These are phyloP conservation scores for Cyprinodon variegatus DNA, from an alignment of 2,113 vertebrate genomes.

Conservation along the genomic window DNA sequence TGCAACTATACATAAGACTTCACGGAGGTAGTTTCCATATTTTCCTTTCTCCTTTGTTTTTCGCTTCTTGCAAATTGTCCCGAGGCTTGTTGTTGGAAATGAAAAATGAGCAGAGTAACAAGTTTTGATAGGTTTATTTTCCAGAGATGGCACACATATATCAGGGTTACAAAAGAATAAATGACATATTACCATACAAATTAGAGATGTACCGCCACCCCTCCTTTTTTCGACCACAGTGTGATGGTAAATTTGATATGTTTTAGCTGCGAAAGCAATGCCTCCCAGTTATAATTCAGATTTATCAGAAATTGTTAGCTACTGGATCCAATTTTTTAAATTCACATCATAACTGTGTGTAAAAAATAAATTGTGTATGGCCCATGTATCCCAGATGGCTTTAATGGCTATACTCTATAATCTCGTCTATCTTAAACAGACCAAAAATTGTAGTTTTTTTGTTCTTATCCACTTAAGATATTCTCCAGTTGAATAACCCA, in stretches of 20 bases:
- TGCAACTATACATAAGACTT: conserved; percentile 37
- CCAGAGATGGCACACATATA: conserved; percentile 56
- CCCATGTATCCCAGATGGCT: conserved; percentile 5
- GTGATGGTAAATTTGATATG: conserved; percentile 30
- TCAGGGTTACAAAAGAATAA: conserved; percentile 62
- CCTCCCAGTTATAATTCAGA: conserved; percentile 7
- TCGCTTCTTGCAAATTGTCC: conserved; percentile 25
- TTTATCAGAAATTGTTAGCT: conserved; percentile 17
- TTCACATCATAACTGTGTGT: background rate
- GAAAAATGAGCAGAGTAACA: conserved; percentile 69
- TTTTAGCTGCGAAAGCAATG: conserved; percentile 32
- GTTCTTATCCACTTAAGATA: conserved; percentile 17
- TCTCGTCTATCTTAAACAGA: background rate
- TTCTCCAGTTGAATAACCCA: conserved; percentile 28
- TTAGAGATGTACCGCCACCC: conserved; percentile 37
- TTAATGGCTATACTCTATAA: background rate
- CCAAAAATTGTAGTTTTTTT: background rate
- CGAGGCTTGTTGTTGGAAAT: conserved; percentile 52
- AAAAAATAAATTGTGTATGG: conserved; percentile 2
- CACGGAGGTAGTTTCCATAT: conserved; percentile 29
- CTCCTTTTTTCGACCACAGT: conserved; percentile 44
- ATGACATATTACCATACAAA: conserved; percentile 70
- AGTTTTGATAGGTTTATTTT: conserved; percentile 72
- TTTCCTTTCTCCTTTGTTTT: conserved; percentile 7
- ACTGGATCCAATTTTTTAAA: background rate